These are phyloP conservation scores for Sericinus montela DNA, from an alignment of 2,888 invertebrate species.

Conservation along the genomic window DNA sequence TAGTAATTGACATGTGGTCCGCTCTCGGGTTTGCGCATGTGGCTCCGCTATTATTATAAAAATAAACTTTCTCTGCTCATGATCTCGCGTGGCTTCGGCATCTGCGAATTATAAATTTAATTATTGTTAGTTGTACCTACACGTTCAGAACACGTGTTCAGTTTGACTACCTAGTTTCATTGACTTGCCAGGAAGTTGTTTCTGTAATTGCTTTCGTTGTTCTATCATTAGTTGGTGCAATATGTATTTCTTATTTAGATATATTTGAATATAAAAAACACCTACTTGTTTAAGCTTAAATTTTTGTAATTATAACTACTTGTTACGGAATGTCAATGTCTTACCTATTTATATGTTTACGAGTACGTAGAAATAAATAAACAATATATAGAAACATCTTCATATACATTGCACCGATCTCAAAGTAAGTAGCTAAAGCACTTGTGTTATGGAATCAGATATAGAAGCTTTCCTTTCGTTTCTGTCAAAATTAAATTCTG, in stretches of 20 bases:
- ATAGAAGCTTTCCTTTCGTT: conserved; percentile 58
- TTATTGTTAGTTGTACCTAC: conserved; percentile 51
- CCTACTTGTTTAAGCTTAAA: no score
- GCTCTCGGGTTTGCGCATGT: conserved; percentile 60
- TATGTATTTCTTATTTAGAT: no score
- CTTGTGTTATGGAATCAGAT: conserved; percentile 65
- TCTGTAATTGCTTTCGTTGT: not conserved
- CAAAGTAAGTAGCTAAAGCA: no score
- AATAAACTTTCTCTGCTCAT: conserved; percentile 74
- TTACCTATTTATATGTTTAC: no score
- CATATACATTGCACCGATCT: no score
- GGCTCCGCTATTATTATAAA: conserved; percentile 77
- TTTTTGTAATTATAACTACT: no score
- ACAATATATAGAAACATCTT: no score
- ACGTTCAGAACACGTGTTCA: conserved; percentile 55
- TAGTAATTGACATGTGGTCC: conserved; percentile 64
- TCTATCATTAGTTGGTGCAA: not conserved
- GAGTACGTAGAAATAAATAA: no score
- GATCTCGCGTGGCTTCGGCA: conserved; percentile 67
- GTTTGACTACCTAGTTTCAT: conserved; percentile 35
- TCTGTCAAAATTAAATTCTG: conserved; percentile 61
- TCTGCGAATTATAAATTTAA: conserved; percentile 75
- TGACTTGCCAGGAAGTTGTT: conserved; percentile 30
- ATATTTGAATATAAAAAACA: no score
- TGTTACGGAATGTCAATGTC: no score